phyloP scores from a whole-genome alignment of 2,888 invertebrate genomes.

The Mystacides longicornis region DNA sequence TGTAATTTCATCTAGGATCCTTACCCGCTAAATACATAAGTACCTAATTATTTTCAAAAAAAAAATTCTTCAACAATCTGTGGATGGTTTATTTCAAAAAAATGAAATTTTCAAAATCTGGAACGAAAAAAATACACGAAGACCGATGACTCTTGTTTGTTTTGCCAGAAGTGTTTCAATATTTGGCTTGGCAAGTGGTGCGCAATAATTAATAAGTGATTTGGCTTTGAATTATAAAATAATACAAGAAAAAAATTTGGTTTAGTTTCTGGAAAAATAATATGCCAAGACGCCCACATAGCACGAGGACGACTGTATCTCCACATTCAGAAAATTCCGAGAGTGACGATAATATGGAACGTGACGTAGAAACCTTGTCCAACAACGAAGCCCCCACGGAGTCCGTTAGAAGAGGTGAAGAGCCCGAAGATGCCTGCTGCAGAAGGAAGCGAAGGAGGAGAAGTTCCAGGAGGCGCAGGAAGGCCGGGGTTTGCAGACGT shows the following conservation, averaged over 20 bases:
- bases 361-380: neutral
- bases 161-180: neutral
- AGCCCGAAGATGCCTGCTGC: neutral
- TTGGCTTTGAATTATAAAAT: neutral
- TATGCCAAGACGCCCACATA: neutral
- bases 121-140: too few relatives aligned
- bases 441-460: neutral
- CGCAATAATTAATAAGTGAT: neutral
- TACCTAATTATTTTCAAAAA: too few relatives aligned
- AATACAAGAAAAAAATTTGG: too few relatives aligned
- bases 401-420: neutral
- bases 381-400: neutral
- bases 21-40: too few relatives aligned
- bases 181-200: neutral
- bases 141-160: neutral
- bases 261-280: too few relatives aligned
- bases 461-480: neutral
- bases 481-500: neutral
- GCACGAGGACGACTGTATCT: neutral
- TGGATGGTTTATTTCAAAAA: too few relatives aligned
- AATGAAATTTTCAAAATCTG: neutral
- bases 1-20: too few relatives aligned
- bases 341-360: neutral
- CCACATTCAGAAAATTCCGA: neutral
- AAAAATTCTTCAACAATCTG: too few relatives aligned